phyloP scores from a whole-genome alignment of 1,140 invertebrate species.

The Tetramorium alpestre region DNA sequence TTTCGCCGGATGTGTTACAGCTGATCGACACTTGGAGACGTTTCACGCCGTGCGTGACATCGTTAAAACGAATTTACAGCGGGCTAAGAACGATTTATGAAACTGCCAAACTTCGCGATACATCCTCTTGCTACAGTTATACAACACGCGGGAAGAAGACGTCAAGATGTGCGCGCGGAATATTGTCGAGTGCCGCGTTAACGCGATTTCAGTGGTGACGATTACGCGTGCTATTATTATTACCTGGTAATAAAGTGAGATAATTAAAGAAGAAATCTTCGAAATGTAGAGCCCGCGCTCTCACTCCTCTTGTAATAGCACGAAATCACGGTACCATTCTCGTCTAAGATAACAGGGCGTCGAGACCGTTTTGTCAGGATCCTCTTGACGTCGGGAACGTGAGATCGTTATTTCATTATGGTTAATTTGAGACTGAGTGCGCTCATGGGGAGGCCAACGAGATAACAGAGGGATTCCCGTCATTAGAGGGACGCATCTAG shows the following conservation, averaged over 20 bases:
- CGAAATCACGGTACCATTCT: slow-evolving; percentile 54
- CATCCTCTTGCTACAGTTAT: slow-evolving; percentile 16
- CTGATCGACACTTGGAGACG: slow-evolving; percentile 47
- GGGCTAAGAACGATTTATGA: slow-evolving; percentile 8
- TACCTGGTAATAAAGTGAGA: not conserved
- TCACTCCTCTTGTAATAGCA: slow-evolving; percentile 45
- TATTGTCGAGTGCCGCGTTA: not conserved
- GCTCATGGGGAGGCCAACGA: slow-evolving; percentile 70
- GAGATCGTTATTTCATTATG: slow-evolving; percentile 82
- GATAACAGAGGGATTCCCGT: slow-evolving; percentile 76
- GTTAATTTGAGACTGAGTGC: slow-evolving; percentile 80
- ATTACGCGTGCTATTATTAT: not conserved
- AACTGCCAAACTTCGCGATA: slow-evolving; percentile 4
- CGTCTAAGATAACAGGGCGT: slow-evolving; percentile 68
- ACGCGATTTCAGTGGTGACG: not conserved
- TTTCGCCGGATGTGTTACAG: slow-evolving; percentile 23
- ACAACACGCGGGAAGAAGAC: not conserved
- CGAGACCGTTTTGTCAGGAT: slow-evolving; percentile 73
- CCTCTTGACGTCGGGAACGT: slow-evolving; percentile 74
- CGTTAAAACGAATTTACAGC: slow-evolving; percentile 27
- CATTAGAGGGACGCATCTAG: slow-evolving; percentile 78
- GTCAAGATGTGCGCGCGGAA: slow-evolving; percentile 11
- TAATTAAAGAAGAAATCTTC: slow-evolving; percentile 43
- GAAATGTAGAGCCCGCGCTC: slow-evolving; percentile 1
- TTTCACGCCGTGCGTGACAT: not conserved